Evolutionary conservation across 1,140 invertebrate genomes (phyloP), one percentile per base, ranked within the genome.

Genomic region (Drosophila bocqueti): DNA sequence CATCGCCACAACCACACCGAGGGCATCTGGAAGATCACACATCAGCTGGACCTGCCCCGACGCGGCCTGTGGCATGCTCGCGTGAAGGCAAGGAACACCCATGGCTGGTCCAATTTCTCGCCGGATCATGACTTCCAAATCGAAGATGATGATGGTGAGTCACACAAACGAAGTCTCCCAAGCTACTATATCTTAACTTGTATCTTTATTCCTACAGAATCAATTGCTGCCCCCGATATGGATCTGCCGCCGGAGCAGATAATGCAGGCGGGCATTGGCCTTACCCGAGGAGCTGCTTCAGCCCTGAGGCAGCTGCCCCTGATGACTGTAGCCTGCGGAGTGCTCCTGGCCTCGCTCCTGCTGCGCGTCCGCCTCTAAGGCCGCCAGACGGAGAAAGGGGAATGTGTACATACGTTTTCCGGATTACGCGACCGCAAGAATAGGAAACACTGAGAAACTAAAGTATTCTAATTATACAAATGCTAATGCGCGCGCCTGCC

Each of bases 41-140:
- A 93, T 52, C 77, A 93, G 58, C 87, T 93, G 71, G 91, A 93
- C 50, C 57, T 93, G 59, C 60, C 77, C 11, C 76, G 78, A 2
- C 29, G 67, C 0, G 92, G 92, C n/a, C 42, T 72, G 49, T 93
- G 92, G 92, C 81, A 93, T 61, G 91, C 79, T 4, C 85, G 75
- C 16, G 90, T 93, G 16, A 89, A 81, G 77, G 79, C 90, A 58
- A 91, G 79, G 79, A 93, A 93, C 55, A 92, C 81, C n/a, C 50
- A 81, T 13, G 92, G 92, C 9, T 93, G 92, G 92, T 93, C 92
- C n/a, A 68, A 80, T 52, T 93, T 92, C 54, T 91, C 92, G 29
- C 66, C 74, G 1, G 67, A 83, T 18, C 80, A 92, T 54, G 77
- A 83, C 7, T 86, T 93, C 38, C 45, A 49, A n/a, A 78, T 91